Evolutionary conservation across 2,113 vertebrate genomes (phyloP), one percentile per base, ranked within the genome.

Genomic region (Oryzias woworae): DNA sequence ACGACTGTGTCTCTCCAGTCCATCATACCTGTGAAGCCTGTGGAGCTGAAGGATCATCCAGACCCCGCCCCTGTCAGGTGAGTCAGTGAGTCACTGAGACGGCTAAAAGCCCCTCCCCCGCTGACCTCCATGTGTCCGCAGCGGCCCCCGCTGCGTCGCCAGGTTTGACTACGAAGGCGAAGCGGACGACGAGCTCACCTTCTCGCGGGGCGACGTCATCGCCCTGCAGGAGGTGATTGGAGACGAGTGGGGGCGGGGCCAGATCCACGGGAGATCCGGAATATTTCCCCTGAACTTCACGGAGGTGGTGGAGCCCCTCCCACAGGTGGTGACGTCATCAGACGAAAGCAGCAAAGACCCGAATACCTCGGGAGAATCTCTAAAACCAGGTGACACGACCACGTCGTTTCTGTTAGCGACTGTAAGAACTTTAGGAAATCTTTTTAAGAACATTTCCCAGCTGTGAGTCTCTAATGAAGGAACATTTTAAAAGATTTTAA

Each of bases 221-320:
- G 45, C 81, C 61, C 92, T 96, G 17, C 91, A 93, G 52, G 92
- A 94, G 73, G 92, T 93, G 12, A 65, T 95, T 4, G 94, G 91
- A 48, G 90, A 92, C 22, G 94, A 96, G 43, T 97, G 95, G 95
- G 95, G 88, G 58, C 92, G 92, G 85, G 96, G 96, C 85, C 93
- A 93, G 53, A 90, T 96, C 61, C 89, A 85, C 81, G 92, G 91
- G 45, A 78, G 57, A 0, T 77, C 71, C 10, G 95, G 96, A 46
- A 92, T 94, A 62, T 96, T 96, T 62, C 95, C 96, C 4, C 87
- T 97, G 61, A 93, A 89, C 78, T 94, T 96, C 26, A 90, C 93
- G 3, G 91, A 95, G 71, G 66, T 95, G 45, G 20, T 93, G 66
- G 94, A 96, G 86, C 82, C 78, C 17, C 82, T 64, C 5, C 46